phyloP scores from a whole-genome alignment of 2,888 invertebrate species.

The Vesta saturnalis region DNA sequence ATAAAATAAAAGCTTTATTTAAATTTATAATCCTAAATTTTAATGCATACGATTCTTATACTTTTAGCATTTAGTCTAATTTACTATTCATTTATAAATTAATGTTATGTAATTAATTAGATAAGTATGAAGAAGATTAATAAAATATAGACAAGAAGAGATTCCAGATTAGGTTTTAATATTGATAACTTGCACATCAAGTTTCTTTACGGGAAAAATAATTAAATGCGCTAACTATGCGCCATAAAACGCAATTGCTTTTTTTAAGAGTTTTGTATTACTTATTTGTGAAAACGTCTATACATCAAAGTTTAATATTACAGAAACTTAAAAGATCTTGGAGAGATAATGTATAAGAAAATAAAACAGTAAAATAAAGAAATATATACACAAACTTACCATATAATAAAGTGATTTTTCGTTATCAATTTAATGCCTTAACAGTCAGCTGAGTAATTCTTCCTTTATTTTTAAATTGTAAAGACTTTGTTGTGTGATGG shows the following conservation, averaged over 20 bases:
- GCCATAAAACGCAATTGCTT: neutral
- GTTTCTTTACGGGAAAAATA: neutral
- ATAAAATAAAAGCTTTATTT: neutral
- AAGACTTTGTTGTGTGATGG: constrained; percentile 45
- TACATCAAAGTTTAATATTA: constrained; percentile 1
- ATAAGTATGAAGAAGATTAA: too few species aligned
- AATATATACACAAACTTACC: constrained; percentile 18
- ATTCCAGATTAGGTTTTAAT: neutral
- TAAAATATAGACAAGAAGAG: neutral
- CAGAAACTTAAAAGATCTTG: neutral
- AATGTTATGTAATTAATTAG: neutral
- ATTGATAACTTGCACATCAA: neutral
- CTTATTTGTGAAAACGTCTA: neutral
- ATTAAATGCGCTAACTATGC: neutral
- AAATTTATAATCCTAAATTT: constrained; percentile 1
- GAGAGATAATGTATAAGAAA: neutral
- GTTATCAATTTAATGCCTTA: constrained; percentile 42
- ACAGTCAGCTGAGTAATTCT: constrained; percentile 49
- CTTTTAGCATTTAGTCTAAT: too few species aligned
- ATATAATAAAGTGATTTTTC: constrained; percentile 45
- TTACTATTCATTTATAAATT: too few species aligned
- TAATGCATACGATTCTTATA: too few species aligned
- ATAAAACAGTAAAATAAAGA: neutral
- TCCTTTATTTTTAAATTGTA: constrained; percentile 50
- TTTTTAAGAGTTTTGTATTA: neutral